Conservation (phyloP, 2,888 invertebrate species). For the Folsomia candida region DNA sequence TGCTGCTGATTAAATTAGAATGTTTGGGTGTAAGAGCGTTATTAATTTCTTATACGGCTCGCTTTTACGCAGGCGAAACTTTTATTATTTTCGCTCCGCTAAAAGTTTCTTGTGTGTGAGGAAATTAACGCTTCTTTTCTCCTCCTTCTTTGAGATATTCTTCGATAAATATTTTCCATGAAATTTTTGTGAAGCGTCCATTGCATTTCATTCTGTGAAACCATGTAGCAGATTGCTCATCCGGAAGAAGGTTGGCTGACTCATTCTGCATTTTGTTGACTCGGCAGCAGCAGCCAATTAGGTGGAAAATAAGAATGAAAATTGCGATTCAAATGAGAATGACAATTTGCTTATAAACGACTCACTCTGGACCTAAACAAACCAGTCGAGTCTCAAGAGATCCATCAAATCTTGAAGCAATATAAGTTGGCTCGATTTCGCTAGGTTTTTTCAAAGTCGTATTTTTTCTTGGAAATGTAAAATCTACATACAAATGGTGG, state of each 20-base stretch:
- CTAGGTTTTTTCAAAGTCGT: too few species aligned
- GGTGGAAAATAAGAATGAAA: conserved; percentile 4
- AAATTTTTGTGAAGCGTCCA: too few species aligned
- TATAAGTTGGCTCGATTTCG: too few species aligned
- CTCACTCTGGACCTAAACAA: neutral
- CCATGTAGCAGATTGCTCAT: too few species aligned
- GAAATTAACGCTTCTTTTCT: neutral
- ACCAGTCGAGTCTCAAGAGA: conserved; percentile 2
- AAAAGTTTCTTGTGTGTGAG: neutral
- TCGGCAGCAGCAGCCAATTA: neutral
- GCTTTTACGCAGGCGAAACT: neutral
- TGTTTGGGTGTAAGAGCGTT: conserved; percentile 14
- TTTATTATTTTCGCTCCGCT: neutral
- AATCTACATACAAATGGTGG: too few species aligned
- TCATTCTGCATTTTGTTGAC: neutral
- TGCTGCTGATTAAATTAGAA: conserved; percentile 13
- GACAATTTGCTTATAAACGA: conserved; percentile 41
- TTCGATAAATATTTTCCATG: too few species aligned
- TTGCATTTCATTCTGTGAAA: too few species aligned
- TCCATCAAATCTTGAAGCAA: conserved; percentile 6
- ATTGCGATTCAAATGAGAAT: conserved; percentile 40
- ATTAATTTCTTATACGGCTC: conserved; percentile 11
- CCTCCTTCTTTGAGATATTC: neutral
- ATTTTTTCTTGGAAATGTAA: neutral
- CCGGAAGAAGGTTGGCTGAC: too few species aligned